Conservation (phyloP, 1,140 invertebrate species). For the Lethocerus indicus region DNA sequence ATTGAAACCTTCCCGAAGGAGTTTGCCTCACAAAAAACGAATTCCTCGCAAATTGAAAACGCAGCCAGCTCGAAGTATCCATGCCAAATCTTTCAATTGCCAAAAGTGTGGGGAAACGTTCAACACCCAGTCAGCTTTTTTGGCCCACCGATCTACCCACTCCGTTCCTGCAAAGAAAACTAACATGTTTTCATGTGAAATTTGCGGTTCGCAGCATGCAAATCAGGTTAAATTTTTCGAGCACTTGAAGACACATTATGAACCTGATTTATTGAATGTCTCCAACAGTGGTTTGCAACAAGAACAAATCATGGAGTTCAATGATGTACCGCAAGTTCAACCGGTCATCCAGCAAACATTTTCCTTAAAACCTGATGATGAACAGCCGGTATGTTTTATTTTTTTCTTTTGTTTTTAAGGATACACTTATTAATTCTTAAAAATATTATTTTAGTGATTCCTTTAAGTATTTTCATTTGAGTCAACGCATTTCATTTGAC, state of each 20-base stretch:
- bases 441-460: no score
- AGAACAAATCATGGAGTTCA: no score
- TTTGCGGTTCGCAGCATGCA: slow-evolving; percentile 40
- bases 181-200: slow-evolving; percentile 39
- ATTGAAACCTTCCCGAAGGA: slow-evolving; percentile 30
- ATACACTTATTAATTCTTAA: no score
- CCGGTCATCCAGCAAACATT: no score
- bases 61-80: slow-evolving; percentile 16
- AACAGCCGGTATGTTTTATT: no score
- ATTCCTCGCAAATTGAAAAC: slow-evolving; percentile 41
- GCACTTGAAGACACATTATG: slow-evolving; percentile 63
- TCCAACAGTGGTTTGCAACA: no score
- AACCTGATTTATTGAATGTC: slow-evolving; percentile 34
- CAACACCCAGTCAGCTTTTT: slow-evolving; percentile 19
- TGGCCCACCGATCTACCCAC: slow-evolving; percentile 18
- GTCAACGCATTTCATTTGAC: no score
- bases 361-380: no score
- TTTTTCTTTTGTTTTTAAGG: no score
- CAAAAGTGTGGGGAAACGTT: slow-evolving; percentile 24
- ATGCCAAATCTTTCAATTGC: slow-evolving; percentile 24
- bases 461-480: no score
- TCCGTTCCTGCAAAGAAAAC: slow-evolving; percentile 7
- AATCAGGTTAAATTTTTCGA: slow-evolving; percentile 63
- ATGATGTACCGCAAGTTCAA: no score
- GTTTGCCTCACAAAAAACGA: slow-evolving; percentile 46